Base-by-base conservation (phyloP, 2,113 vertebrate genomes). In the Epinephelus moara region DNA sequence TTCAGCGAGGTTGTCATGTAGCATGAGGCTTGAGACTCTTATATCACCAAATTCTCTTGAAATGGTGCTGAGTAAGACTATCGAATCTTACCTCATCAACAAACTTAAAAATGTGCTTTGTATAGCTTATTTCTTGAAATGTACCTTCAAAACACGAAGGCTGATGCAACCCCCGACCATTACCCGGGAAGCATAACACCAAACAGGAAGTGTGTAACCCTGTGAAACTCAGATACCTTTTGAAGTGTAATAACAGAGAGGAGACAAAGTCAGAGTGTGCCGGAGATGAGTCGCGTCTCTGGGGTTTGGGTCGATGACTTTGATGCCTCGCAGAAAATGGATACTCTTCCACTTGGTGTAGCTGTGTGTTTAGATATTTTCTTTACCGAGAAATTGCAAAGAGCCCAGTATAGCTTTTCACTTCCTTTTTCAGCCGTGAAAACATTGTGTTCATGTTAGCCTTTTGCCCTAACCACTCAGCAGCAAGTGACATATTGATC, bases 191-290 rank as follows among this genome's bases (percentile, higher is more conserved):
- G 50, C 57, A 61, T 19, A 25, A 62, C 55, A 63, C 40, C 66
- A 37, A 60, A 71, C 52, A 76, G 59, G 50, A 75, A 75, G 66
- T 23, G 59, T 45, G 66, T 40, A 56, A 62, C 63, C 63, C 70
- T n/a, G 62, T 84, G 82, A 71, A 77, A 66, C 52, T 2, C 17
- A 63, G 40, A 14, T 2, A 64, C 42, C 40, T 25, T 75, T 85
- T 79, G 64, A 80, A 78, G 75, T 78, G 77, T 66, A 64, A 75
- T 59, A 21, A 70, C 19, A 52, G n/a, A 75, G 59, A 42, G 57
- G 9, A 74, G 37, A 47, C 9, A 37, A 56, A 62, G 63, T 56
- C 56, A 69, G 47, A 66, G 53, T 64, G 59, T 55, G 9, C 57
- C 3, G 17, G 18, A 49, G 57, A 63, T 42, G 37, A 56, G 66